A percentile compares a stretch with the other conserved stretches of the same genome.
These are phyloP conservation scores for Porphyrio hochstetteri DNA, from an alignment of 2,113 vertebrate species.

Conservation along the genomic window DNA sequence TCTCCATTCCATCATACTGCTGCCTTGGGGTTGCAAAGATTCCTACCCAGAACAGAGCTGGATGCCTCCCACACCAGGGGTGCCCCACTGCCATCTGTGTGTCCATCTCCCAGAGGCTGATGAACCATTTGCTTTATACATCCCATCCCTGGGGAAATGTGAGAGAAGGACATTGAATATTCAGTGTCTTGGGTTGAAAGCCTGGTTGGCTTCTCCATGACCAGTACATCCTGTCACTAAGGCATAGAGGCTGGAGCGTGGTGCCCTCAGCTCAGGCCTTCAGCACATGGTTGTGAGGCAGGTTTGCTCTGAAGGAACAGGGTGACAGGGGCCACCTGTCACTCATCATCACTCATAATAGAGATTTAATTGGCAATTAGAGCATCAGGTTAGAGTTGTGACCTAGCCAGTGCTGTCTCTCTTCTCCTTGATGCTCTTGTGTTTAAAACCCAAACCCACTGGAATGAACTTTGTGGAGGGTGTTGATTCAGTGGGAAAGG, in stretches of 20 bases:
- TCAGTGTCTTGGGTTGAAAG: background rate
- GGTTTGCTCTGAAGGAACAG: background rate
- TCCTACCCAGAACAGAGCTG: background rate
- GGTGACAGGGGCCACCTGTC: background rate
- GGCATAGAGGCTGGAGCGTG: background rate
- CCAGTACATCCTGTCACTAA: too few species aligned
- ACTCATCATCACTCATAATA: background rate
- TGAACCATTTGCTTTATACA: background rate
- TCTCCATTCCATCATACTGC: background rate
- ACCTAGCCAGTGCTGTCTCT: background rate
- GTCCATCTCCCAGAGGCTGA: background rate
- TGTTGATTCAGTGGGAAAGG: background rate
- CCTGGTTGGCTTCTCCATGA: background rate
- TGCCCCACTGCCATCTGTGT: background rate
- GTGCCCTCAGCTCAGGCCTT: background rate
- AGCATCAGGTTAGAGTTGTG: too few species aligned
- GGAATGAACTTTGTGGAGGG: background rate
- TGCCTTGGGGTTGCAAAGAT: background rate
- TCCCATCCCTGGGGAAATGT: background rate
- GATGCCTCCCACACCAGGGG: background rate
- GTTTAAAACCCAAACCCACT: background rate
- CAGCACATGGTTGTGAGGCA: too few species aligned
- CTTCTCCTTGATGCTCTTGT: background rate
- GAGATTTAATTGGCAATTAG: background rate
- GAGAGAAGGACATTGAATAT: background rate